Base-by-base conservation (phyloP, 2,888 invertebrate genomes). In the Drosophila recens region DNA sequence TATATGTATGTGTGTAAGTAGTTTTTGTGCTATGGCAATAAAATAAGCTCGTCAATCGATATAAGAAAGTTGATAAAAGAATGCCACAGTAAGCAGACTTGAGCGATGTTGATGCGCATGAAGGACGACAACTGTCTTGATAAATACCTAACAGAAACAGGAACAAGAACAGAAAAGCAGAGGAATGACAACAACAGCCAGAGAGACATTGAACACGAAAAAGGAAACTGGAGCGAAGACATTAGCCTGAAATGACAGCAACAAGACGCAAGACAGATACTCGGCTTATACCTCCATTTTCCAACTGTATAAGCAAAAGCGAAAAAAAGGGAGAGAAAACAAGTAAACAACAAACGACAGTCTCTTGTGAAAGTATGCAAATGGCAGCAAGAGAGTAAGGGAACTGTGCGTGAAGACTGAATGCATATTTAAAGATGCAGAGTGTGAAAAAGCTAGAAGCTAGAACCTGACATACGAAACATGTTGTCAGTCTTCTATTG, bases 221-320 rank as follows among this genome's bases (percentile, higher is more conserved):
- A 82, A 73, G 83, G 84, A 88, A 88, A 86, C 84, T 79, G 72
- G 87, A 88, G 80, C 87, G 84, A 83, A 88, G 82, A 86, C 88
- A 86, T 86, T 86, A 86, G 88, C 87, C 80, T 76, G 73, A 75
- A 83, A 82, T 88, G 86, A 86, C 86, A 83, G 88, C 84, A 82
- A 75, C 86, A 88, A 82, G 88, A 88, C 75, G 75, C 87, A 75
- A 79, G 84, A 82, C 69, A 83, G 84, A 83, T 87, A 86, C 76
- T 79, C 75, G 76, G 70, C 74, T 86, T 78, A 75, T 70, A 75
- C 72, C 73, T 82, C 62, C 53, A 67, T 79, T 67, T 67, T 72
- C 54, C 75, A 48, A 57, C 76, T 56, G 61, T 63, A 48, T 49
- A 54, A 58, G 56, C 67, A 54, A 46, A 23, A n/a, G 20, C 13